Percentiles rank a stretch among this genome's conserved stretches.
Conservation (phyloP, 2,888 invertebrate species). For the Pseudococcus longispinus region DNA sequence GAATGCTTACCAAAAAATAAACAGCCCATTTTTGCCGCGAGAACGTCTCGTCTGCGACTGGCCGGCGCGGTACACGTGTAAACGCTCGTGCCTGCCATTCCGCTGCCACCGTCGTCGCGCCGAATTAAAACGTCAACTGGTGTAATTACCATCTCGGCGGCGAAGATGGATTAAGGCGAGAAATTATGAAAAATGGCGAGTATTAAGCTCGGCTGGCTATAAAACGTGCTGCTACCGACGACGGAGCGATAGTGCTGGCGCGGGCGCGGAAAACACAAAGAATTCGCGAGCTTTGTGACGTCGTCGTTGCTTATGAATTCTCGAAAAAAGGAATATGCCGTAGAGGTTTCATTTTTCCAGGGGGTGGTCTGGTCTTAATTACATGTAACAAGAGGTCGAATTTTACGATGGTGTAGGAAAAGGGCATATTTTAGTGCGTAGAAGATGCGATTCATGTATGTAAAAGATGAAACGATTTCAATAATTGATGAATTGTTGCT, state of each 20-base stretch:
- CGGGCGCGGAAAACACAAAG: not conserved
- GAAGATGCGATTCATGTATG: no score
- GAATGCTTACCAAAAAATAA: not conserved
- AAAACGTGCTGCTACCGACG: not conserved
- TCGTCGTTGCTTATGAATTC: not conserved
- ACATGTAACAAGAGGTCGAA: no score
- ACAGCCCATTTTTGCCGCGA: not conserved
- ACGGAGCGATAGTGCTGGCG: no score
- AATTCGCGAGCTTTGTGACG: not conserved
- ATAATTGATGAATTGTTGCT: no score
- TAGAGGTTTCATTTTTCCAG: no score
- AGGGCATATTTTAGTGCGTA: no score
- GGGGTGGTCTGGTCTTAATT: no score
- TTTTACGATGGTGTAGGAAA: no score
- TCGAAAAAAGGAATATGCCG: not conserved
- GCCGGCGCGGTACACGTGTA: not conserved
- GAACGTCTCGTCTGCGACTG: not conserved
- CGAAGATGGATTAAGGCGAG: not conserved
- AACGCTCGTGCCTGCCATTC: not conserved
- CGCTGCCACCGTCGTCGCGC: not conserved
- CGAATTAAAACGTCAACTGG: constrained; percentile 14
- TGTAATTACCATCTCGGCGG: not conserved
- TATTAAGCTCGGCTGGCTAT: not conserved
- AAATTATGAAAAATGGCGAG: constrained; percentile 27
- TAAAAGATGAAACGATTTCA: no score